Base-by-base conservation (phyloP, 2,797 vertebrate species). In the Mionectes olivaceus region DNA sequence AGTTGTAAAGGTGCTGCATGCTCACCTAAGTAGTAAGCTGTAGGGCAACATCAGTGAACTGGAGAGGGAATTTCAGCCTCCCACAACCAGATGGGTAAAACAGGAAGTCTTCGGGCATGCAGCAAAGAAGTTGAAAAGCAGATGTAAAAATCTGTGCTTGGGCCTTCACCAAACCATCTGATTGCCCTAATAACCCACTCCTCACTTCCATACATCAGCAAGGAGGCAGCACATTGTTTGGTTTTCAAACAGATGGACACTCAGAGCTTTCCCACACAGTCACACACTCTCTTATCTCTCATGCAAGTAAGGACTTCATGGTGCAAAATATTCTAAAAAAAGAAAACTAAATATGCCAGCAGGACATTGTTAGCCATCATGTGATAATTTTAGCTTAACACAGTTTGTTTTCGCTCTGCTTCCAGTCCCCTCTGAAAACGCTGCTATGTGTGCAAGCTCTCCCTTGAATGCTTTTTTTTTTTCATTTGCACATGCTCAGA, bases 201-300 rank as follows among this genome's bases (percentile, higher is more conserved):
- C 28, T 92, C 19, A 8, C 18, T 57, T 60, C 27, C 13, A 10
- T 11, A 27, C 35, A 7, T 44, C 61, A 63, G 16, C 0, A 0
- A 78, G 50, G 35, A 37, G 25, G 18, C 53, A 87, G 24, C 56
- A 30, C 23, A 5, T 7, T 12, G 56, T 43, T 90, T 60, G 33
- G 4, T 30, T 81, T 77, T n/a, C 12, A 56, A 68, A 13, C 41
- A 60, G 22, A 57, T 16, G 12, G n/a, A 43, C 32, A 28, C 6
- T 5, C 46, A 52, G 63, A 80, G 17, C 7, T 60, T 49, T 73
- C 44, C 47, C 55, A 56, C 4, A 11, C 10, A 37, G 28, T 44
- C 46, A 21, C 14, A 18, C 19, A 8, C 43, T 70, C 83, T 35
- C 60, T 59, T 16, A 0, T 39, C 41, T 50, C 23, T 56, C 21